These are phyloP conservation scores for Hyaena hyaena DNA, from an alignment of 2,113 vertebrate genomes.

Conservation along the genomic window DNA sequence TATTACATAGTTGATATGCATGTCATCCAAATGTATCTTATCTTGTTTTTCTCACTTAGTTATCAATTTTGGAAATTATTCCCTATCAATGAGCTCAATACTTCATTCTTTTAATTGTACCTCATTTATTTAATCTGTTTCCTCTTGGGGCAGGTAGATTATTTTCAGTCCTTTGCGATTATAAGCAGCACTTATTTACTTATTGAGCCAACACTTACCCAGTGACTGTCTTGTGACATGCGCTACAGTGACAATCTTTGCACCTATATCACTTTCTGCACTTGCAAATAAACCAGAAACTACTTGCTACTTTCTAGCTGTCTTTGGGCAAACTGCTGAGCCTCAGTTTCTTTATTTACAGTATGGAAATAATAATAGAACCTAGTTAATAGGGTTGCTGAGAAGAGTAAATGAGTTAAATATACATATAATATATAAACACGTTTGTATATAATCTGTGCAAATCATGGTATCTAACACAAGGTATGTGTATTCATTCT, in stretches of 20 bases:
- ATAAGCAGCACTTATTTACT: background rate
- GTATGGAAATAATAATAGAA: background rate
- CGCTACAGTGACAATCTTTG: background rate
- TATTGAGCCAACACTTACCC: background rate
- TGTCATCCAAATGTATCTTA: background rate
- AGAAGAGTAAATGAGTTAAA: background rate
- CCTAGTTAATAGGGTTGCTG: background rate
- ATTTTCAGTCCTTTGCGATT: background rate
- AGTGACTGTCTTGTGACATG: background rate
- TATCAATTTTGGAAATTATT: background rate
- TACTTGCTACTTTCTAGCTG: background rate
- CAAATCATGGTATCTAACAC: background rate
- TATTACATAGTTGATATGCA: background rate
- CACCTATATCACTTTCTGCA: background rate
- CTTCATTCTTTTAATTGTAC: constrained; percentile 9
- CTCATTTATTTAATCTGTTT: background rate
- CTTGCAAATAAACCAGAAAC: background rate
- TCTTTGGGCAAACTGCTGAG: background rate
- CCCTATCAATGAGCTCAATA: background rate
- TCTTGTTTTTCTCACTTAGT: background rate
- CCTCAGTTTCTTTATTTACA: background rate
- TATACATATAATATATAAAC: background rate
- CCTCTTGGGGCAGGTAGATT: background rate
- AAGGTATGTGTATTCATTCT: background rate
- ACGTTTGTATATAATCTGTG: background rate